These are phyloP conservation scores for Himalopsyche japonica DNA, from an alignment of 2,888 invertebrate species.

Conservation along the genomic window DNA sequence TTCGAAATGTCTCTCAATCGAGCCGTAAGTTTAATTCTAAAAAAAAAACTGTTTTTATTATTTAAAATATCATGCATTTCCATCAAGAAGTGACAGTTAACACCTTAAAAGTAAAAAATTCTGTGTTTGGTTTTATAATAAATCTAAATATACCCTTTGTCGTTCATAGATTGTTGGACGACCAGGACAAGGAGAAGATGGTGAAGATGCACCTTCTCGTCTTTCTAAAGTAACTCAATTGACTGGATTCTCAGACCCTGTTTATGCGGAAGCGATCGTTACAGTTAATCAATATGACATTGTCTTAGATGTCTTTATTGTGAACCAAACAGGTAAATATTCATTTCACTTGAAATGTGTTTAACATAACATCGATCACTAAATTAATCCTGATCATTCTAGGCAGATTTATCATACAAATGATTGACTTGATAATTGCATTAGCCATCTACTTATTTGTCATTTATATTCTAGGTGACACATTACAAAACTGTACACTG, in stretches of 20 bases:
- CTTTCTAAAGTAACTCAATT: constrained; percentile 88
- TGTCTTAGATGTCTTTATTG: constrained; percentile 95
- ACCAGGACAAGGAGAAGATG: constrained; percentile 47
- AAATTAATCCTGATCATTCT: not conserved
- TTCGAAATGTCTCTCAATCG: constrained; percentile 84
- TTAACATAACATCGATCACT: not conserved
- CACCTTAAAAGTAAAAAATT: too few relatives aligned
- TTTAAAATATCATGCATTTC: too few relatives aligned
- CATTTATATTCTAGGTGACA: constrained; percentile 67
- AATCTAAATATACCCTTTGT: too few relatives aligned
- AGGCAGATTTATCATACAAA: too few relatives aligned
- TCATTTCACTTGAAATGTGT: not conserved
- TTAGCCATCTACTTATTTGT: too few relatives aligned
- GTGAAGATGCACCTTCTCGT: constrained; percentile 60
- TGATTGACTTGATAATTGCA: too few relatives aligned
- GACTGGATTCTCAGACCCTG: constrained; percentile 98
- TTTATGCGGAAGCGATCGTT: constrained; percentile 99
- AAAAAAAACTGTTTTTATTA: too few relatives aligned
- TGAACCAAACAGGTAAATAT: constrained; percentile 86
- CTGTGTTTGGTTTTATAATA: too few relatives aligned
- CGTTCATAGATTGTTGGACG: constrained; percentile 42
- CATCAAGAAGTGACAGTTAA: too few relatives aligned
- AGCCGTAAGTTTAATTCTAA: constrained; percentile 29
- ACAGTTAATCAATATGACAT: constrained; percentile 99
- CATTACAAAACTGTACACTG: constrained; percentile 95